Base-by-base conservation (phyloP, 2,888 invertebrate genomes). In the Dynastes tityus region DNA sequence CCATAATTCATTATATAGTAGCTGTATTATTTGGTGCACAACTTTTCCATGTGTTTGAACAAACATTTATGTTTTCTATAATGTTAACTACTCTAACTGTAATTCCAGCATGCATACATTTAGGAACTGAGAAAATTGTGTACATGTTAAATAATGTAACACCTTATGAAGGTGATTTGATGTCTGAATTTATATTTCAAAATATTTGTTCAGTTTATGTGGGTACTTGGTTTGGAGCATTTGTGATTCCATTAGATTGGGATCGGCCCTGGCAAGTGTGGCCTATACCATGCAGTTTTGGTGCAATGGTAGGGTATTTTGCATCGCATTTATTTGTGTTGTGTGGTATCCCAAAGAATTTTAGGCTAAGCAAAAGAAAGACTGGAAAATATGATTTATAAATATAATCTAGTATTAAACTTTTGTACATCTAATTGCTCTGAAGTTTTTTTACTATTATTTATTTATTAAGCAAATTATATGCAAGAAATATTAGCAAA, bases 231-330 rank as follows among this genome's bases (percentile, higher is more conserved):
- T 85, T 95, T 1, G 96, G 97, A 5, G 95, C 96, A 2, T 91
- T 95, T 78, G 94, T 95, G 0, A 95, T 97, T 82, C 97, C 97
- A 0, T 89, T 97, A 49, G 97, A 97, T 87, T 97, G 97, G 97
- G 95, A 97, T 87, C 91, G 94, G 68, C 94, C 95, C 0, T 97
- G 97, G 96, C 97, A 97, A 90, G 92, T 89, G 79, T 95, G 95
- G 94, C 95, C 95, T 0, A 92, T 94, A 82, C 93, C 95, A 0
- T 94, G 94, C 84, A 91, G 92, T 80, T 88, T 92, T 0, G 94
- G 94, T n/a, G 92, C 94, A 1, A 86, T 94, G 0, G 86, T 91
- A 70, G 94, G 94, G 4, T 93, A 91, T 84, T 87, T 91, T 2
- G 80, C 91, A 49, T 76, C 76, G 22, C 76, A 79, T 71, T 73